These are phyloP conservation scores for Acrocera orbiculus DNA, from an alignment of 2,888 invertebrate species.

Conservation along the genomic window DNA sequence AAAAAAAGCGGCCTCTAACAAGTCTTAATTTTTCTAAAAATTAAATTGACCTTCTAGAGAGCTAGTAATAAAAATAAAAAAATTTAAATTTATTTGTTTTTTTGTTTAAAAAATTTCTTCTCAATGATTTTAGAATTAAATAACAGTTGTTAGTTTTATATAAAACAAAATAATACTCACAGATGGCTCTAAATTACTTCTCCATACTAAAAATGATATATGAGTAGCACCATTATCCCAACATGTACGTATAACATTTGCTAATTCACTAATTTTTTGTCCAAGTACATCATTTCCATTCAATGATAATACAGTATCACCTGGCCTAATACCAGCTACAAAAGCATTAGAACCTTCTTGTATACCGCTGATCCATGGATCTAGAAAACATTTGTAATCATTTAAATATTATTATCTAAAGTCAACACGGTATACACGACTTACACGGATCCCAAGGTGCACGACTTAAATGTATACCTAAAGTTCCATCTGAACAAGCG, in stretches of 20 bases:
- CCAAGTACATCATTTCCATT: constrained; percentile 28
- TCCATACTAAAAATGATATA: constrained; percentile 26
- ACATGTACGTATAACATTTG: constrained; percentile 21
- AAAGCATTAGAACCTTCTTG: constrained; percentile 43
- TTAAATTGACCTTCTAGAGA: too few species aligned
- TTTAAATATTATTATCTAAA: too few species aligned
- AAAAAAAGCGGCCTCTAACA: too few species aligned
- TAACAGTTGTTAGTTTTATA: too few species aligned
- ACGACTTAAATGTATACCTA: constrained; percentile 54
- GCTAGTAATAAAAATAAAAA: too few species aligned
- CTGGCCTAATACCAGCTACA: constrained; percentile 43
- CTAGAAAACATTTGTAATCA: too few species aligned
- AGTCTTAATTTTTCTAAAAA: too few species aligned
- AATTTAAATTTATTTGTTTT: too few species aligned
- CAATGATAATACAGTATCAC: constrained; percentile 50
- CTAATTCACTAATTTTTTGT: constrained; percentile 26
- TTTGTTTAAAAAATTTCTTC: too few species aligned
- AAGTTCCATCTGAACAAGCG: constrained; percentile 35
- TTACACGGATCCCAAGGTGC: constrained; percentile 68
- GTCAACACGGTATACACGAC: too few species aligned
- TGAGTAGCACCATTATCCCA: constrained; percentile 24
- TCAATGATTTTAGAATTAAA: too few species aligned
- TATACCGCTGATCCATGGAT: constrained; percentile 58
- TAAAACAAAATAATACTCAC: too few species aligned
- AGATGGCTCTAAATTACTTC: constrained; percentile 18